phyloP scores from a whole-genome alignment of 2,888 invertebrate species.

The Cephus rjabovi region DNA sequence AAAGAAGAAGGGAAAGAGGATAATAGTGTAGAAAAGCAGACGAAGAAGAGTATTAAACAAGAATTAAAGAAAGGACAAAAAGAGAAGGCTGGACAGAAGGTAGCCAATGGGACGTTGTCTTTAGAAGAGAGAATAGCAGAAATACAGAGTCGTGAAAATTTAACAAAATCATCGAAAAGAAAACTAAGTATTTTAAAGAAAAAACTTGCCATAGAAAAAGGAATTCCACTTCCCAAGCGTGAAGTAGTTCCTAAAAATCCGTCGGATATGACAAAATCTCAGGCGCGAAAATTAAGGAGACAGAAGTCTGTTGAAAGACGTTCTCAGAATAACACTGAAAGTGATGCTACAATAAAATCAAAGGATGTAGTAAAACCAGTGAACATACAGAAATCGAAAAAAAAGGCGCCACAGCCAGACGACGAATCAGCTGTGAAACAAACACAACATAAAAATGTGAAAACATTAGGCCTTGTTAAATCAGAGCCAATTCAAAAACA shows the following conservation, averaged over 20 bases:
- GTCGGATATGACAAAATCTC: not conserved
- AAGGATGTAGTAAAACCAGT: not conserved
- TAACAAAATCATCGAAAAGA: slow-evolving; percentile 46
- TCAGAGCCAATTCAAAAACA: not conserved
- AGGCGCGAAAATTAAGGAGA: slow-evolving; percentile 7
- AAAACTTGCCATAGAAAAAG: slow-evolving; percentile 31
- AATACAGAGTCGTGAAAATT: slow-evolving; percentile 33
- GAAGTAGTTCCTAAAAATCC: not conserved
- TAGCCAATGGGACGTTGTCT: slow-evolving; percentile 13
- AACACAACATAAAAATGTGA: too few relatives aligned
- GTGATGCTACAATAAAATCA: not conserved
- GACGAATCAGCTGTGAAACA: not conserved
- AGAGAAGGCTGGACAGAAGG: slow-evolving; percentile 22
- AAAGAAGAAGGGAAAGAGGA: slow-evolving; percentile 5
- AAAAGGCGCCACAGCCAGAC: not conserved
- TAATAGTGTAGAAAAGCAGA: not conserved
- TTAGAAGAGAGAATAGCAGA: slow-evolving; percentile 38
- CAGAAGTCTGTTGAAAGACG: not conserved
- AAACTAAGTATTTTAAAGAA: slow-evolving; percentile 41
- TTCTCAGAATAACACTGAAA: not conserved
- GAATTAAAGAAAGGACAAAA: slow-evolving; percentile 16
- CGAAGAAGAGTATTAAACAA: slow-evolving; percentile 9
- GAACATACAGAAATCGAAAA: slow-evolving; percentile 11
- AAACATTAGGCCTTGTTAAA: too few relatives aligned
- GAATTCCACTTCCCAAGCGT: not conserved